Evolutionary conservation across 2,888 invertebrate genomes (phyloP).

Genomic region (Argyra leucocephala): DNA sequence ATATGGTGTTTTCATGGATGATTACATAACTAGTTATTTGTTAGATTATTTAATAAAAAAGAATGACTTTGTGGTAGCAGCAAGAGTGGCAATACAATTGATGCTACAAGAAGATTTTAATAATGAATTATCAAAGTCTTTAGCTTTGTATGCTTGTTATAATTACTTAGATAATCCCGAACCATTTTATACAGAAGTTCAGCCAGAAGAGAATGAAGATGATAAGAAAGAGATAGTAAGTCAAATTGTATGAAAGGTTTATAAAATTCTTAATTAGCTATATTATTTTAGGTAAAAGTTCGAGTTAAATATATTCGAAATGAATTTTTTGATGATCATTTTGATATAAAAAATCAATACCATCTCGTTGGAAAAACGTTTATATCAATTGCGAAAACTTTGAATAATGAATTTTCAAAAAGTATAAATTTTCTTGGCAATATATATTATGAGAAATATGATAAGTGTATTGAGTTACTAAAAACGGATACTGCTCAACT

Average conservation of each 20-base stretch:
- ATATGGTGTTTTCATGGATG: slow-evolving; percentile 87
- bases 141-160: slow-evolving; percentile 67
- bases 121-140: slow-evolving; percentile 56
- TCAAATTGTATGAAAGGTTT: slow-evolving; percentile 30
- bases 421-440: slow-evolving; percentile 58
- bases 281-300: slow-evolving; percentile 50
- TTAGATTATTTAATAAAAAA: slow-evolving; percentile 67
- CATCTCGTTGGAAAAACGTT: slow-evolving; percentile 77
- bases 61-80: slow-evolving; percentile 60
- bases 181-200: slow-evolving; percentile 24
- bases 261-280: slow-evolving; percentile 24
- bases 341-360: slow-evolving; percentile 65
- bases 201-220: slow-evolving; percentile 40
- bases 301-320: slow-evolving; percentile 72
- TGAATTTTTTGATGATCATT: slow-evolving; percentile 80
- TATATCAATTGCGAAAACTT: slow-evolving; percentile 47
- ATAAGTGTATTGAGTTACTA: slow-evolving; percentile 41
- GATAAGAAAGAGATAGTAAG: slow-evolving; percentile 33
- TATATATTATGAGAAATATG: slow-evolving; percentile 57
- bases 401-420: slow-evolving; percentile 43
- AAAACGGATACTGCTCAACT: slow-evolving; percentile 22
- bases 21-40: slow-evolving; percentile 65
- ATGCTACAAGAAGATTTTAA: slow-evolving; percentile 84
- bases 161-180: slow-evolving; percentile 52
- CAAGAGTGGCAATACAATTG: slow-evolving; percentile 63